Conservation (phyloP, 1,140 invertebrate genomes). For the Apolygus lucorum region DNA sequence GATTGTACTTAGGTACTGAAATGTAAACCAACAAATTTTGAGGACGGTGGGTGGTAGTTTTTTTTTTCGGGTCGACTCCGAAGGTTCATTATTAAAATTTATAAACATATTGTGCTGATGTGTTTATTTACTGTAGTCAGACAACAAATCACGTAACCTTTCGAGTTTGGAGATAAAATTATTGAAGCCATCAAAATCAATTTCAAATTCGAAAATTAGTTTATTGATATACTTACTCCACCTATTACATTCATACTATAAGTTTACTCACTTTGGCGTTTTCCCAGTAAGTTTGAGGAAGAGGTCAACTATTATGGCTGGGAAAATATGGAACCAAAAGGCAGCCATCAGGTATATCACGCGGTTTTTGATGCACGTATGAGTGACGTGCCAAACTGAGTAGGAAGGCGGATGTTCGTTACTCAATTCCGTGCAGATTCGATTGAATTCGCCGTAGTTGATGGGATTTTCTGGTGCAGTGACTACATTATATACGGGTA, state of each 20-base stretch:
- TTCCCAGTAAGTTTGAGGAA: not conserved
- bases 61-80: too few relatives aligned
- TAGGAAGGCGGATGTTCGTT: not conserved
- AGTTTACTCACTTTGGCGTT: slow-evolving; percentile 16
- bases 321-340: slow-evolving; percentile 16
- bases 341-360: not conserved
- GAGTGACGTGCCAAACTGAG: slow-evolving; percentile 17
- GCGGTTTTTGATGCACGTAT: not conserved
- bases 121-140: too few relatives aligned
- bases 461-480: slow-evolving; percentile 56
- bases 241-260: not conserved
- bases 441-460: slow-evolving; percentile 53
- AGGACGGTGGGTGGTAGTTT: too few relatives aligned
- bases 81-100: too few relatives aligned
- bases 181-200: too few relatives aligned
- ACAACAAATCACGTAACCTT: too few relatives aligned
- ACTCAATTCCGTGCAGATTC: not conserved
- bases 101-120: too few relatives aligned
- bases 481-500: slow-evolving; percentile 60
- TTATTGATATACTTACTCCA: too few relatives aligned
- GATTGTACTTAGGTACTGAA: too few relatives aligned
- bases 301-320: slow-evolving; percentile 18
- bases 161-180: too few relatives aligned
- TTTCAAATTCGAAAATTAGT: too few relatives aligned
- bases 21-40: too few relatives aligned